phyloP scores from a whole-genome alignment of 2,797 vertebrate genomes.

The Cygnus olor region DNA sequence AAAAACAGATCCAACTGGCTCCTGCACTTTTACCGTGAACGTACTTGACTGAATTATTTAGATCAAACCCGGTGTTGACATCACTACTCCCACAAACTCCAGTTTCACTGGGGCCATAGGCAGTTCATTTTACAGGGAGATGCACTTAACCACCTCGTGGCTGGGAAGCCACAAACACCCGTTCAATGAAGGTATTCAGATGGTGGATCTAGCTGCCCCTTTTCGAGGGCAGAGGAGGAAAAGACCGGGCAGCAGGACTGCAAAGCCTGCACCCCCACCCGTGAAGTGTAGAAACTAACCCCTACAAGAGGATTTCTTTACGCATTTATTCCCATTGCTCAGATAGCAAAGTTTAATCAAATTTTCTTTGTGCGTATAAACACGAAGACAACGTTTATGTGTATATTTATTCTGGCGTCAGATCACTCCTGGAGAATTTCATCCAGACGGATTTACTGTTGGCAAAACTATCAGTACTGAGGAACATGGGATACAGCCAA shows the following conservation, averaged over 20 bases:
- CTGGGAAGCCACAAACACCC: neutral
- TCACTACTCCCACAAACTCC: constrained; percentile 53
- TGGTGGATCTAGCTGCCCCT: neutral
- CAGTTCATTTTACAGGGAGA: neutral
- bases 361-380: neutral
- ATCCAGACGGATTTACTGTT: neutral
- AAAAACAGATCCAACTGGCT: constrained; percentile 62
- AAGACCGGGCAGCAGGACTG: neutral
- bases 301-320: neutral
- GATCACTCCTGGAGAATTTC: neutral
- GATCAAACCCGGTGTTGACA: constrained; percentile 47
- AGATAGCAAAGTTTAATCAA: neutral
- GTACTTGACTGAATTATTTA: constrained; percentile 14
- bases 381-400: neutral
- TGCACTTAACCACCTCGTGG: neutral
- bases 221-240: neutral
- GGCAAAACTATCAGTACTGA: neutral
- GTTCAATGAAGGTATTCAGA: accelerated
- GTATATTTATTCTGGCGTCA: neutral
- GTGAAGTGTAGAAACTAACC: neutral
- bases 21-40: neutral
- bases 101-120: neutral
- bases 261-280: neutral
- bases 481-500: neutral
- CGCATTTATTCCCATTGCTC: neutral